A percentile compares a stretch with the other conserved stretches of the same genome.
Conservation (phyloP, 2,113 vertebrate species). For the Mus pahari region DNA sequence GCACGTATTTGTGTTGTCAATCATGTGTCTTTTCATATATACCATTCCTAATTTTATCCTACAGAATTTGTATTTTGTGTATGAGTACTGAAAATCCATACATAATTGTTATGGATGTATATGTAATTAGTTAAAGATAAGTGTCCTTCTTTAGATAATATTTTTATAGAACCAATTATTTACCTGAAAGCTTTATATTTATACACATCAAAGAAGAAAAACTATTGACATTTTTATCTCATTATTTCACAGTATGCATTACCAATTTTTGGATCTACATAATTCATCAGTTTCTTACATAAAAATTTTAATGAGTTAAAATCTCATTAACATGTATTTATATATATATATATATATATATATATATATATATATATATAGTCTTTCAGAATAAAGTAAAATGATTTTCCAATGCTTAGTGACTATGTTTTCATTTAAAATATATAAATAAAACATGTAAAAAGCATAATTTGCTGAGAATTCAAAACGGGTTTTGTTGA, state of each 20-base stretch:
- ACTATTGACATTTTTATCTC: background rate
- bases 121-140: background rate
- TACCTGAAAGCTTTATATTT: background rate
- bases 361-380: no score
- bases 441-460: background rate
- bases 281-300: background rate
- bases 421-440: background rate
- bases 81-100: background rate
- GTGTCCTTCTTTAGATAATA: no score
- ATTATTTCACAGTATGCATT: background rate
- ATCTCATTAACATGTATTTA: background rate
- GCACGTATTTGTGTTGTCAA: background rate
- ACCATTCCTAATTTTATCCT: background rate
- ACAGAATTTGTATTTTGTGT: background rate
- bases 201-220: background rate
- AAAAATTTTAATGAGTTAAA: background rate
- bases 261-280: background rate
- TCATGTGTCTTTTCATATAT: background rate
- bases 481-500: background rate
- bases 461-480: conserved; percentile 6
- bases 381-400: no score
- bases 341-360: no score
- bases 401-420: no score
- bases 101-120: background rate
- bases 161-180: no score